Evolutionary conservation across 2,888 invertebrate genomes (phyloP), one percentile per base, ranked within the genome.

Genomic region (Ectropis crepuscularia): DNA sequence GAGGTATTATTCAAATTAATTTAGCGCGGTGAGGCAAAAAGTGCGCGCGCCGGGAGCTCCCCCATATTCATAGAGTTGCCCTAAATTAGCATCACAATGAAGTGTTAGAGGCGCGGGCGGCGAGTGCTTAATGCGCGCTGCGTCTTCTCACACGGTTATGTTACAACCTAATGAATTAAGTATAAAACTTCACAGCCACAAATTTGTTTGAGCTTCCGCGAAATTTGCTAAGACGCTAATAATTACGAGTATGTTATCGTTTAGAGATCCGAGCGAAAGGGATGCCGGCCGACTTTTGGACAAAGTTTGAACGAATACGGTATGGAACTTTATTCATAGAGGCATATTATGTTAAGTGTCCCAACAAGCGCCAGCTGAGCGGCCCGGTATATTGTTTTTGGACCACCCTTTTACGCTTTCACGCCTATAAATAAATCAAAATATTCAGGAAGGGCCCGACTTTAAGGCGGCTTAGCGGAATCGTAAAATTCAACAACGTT

Each of bases 341-440:
- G 74, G 76, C 76, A 81, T 83, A 83, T 86, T 86, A 84, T 85
- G 85, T 82, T 84, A 85, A 83, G 83, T 81, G 83, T 82, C 80
- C 76, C 75, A 75, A 80, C 76, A 75, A 74, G 80, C 76, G 81
- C 75, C 80, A 78, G 80, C 79, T 86, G 85, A 86, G 83, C 83
- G 80, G 78, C 79, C 81, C 82, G 81, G 86, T 87, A 89, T 90
- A 90, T 90, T 89, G 90, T 90, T 89, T 89, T 89, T 85, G 82
- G 86, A 85, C 87, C 87, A 90, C 88, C 90, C 90, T 88, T 91
- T 90, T 88, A 90, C 88, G 87, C 88, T 82, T 88, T 89, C 82
- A 85, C 87, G 86, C 88, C 90, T 87, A 90, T 92, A 92, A 92
- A 92, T 92, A 92, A 92, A 92, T 92, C 92, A 92, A 92, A 92